Evolutionary conservation across 2,888 invertebrate genomes (phyloP).

Genomic region (Antheraea assamensis): DNA sequence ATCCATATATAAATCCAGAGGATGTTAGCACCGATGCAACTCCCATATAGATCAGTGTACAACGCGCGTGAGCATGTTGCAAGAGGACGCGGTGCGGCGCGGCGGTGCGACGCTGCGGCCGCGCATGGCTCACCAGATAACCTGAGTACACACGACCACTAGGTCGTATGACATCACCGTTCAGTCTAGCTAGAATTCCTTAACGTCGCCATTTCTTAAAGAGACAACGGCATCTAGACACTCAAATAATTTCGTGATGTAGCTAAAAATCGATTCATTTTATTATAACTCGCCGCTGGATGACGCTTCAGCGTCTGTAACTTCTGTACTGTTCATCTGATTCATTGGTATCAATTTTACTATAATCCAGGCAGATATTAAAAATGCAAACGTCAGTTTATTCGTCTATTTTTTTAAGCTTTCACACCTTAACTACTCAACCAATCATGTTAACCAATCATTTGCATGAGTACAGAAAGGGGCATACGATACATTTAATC

Average conservation of each 20-base stretch:
- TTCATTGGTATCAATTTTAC: too few species aligned
- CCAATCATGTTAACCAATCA: too few species aligned
- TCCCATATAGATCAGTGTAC: slow-evolving; percentile 1
- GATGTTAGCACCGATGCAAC: slow-evolving; percentile 14
- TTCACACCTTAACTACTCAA: too few species aligned
- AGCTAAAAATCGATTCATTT: not conserved
- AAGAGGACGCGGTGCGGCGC: not conserved
- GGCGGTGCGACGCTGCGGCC: not conserved
- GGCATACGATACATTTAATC: too few species aligned
- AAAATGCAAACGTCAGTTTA: too few species aligned
- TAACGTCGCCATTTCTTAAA: not conserved
- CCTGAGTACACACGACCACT: slow-evolving; percentile 12
- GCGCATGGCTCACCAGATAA: slow-evolving; percentile 4
- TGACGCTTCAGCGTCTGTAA: too few species aligned
- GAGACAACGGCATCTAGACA: not conserved
- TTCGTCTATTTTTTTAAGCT: too few species aligned
- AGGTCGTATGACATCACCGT: slow-evolving; percentile 15
- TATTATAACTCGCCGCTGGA: too few species aligned
- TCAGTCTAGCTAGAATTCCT: slow-evolving; percentile 14
- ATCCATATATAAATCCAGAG: not conserved
- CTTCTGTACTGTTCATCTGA: too few species aligned
- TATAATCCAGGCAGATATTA: too few species aligned
- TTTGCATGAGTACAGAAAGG: too few species aligned
- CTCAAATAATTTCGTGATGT: not conserved
- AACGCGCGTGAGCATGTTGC: not conserved